phyloP scores from a whole-genome alignment of 2,888 invertebrate genomes.

The Acrobeloides nanus region DNA sequence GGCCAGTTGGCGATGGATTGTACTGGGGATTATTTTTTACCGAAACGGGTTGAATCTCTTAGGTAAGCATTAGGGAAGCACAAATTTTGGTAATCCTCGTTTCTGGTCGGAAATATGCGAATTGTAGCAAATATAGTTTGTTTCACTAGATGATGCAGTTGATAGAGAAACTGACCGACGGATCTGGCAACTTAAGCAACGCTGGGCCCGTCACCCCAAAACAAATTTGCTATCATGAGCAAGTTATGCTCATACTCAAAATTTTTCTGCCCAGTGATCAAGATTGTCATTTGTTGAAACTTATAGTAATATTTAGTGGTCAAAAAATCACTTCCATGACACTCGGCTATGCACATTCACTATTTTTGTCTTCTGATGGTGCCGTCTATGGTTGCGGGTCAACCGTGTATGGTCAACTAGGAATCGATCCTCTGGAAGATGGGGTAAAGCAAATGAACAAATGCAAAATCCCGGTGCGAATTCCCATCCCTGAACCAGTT shows the following conservation, averaged over 20 bases:
- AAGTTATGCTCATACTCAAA: too few relatives aligned
- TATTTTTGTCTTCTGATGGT: constrained; percentile 20
- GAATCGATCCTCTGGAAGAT: constrained; percentile 10
- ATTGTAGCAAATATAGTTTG: constrained; percentile 3
- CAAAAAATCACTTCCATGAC: constrained; percentile 10
- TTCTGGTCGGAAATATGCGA: background rate
- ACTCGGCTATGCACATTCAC: constrained; percentile 26
- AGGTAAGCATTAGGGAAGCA: too few relatives aligned
- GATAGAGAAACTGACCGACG: too few relatives aligned
- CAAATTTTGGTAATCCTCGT: too few relatives aligned
- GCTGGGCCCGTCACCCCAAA: too few relatives aligned
- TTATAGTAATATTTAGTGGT: constrained; percentile 15
- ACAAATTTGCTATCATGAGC: too few relatives aligned
- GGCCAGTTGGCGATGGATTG: constrained; percentile 39
- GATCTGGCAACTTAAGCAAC: too few relatives aligned
- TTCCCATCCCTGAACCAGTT: constrained; percentile 15
- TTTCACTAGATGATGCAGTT: too few relatives aligned
- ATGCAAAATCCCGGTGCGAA: background rate
- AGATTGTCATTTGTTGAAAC: too few relatives aligned
- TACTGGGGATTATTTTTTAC: constrained; percentile 1
- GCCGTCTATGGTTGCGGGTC: constrained; percentile 24
- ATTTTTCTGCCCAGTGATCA: too few relatives aligned
- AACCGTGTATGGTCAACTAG: constrained; percentile 17
- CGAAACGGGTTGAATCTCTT: too few relatives aligned
- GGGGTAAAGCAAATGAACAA: constrained; percentile 7